Base-by-base conservation (phyloP, 2,888 invertebrate genomes). In the Buathra laborator region DNA sequence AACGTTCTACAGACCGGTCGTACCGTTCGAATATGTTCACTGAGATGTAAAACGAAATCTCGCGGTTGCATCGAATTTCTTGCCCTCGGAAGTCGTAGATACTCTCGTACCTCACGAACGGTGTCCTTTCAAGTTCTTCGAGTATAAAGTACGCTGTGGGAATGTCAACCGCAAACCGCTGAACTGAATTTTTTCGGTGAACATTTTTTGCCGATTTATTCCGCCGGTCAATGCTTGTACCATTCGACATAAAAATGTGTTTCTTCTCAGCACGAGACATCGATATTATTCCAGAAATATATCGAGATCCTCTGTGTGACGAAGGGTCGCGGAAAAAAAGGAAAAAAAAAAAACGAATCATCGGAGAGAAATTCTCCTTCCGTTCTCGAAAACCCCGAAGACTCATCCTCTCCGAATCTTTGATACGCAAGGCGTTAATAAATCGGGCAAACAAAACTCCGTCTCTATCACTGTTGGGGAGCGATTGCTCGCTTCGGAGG, bases 401-500 rank as follows among this genome's bases (percentile, higher is more conserved):
- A 19, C 24, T 62, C 29, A 5, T 0, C 6, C 16, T n/a, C 16
- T 7, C 10, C 37, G 48, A n/a, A 66, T 72, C 64, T 29, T 53
- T 29, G 43, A 51, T 72, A 53, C 6, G 19, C 12, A 32, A 51
- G 48, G 48, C 78, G 19, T 71, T 79, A 66, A 56, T 67, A 67
- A 46, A 80, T 72, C 56, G 32, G 24, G 56, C 29, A 56, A 72
- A 80, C n/a, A 46, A 62, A 48, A 48, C 10, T 70, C 64, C 19
- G 53, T 53, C 19, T 16, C 19, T 6, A 29, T n/a, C 53, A 12
- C n/a, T 9, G 29, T 59, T 59, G 32, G 44, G 53, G 66, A 2
- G 56, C 0, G 56, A 56, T 24, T 19, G 56, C 19, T 12, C 56
- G 56, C 10, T 10, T 56, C 24, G 24, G 12, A 62, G 32, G 62